Evolutionary conservation across 2,797 vertebrate species (phyloP).

Genomic region (Balearica regulorum): DNA sequence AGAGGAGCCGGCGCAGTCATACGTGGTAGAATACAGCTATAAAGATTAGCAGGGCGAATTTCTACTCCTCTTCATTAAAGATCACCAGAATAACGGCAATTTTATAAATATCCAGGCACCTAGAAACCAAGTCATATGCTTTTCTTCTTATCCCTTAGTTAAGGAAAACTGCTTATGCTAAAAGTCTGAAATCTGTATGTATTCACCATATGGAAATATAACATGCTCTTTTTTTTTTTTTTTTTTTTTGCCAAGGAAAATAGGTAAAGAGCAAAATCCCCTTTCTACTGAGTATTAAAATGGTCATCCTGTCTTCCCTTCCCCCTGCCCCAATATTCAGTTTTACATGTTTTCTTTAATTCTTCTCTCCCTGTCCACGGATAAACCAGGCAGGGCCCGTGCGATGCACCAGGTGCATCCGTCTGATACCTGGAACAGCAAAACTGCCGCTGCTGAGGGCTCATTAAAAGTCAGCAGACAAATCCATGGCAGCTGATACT

Average conservation of each 20-base stretch:
- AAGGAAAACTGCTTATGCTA: neutral
- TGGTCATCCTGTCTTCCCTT: neutral
- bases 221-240: neutral
- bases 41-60: neutral
- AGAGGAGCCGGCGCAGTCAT: neutral
- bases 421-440: neutral
- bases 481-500: neutral
- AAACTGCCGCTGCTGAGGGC: neutral
- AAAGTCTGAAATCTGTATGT: rapidly evolving
- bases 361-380: neutral
- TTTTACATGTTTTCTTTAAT: neutral
- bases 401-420: too few relatives aligned
- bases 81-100: neutral
- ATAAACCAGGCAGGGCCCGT: neutral
- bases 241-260: neutral
- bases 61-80: neutral
- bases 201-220: neutral
- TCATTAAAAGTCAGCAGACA: neutral
- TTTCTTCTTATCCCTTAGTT: neutral
- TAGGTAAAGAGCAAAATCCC: neutral
- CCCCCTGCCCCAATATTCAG: neutral
- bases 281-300: neutral
- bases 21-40: rapidly evolving
- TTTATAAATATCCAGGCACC: neutral
- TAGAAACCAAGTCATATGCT: neutral